A percentile compares a stretch with the other conserved stretches of the same genome.
phyloP scores from a whole-genome alignment of 2,797 vertebrate genomes.

The Microctenopoma steveboyesi region DNA sequence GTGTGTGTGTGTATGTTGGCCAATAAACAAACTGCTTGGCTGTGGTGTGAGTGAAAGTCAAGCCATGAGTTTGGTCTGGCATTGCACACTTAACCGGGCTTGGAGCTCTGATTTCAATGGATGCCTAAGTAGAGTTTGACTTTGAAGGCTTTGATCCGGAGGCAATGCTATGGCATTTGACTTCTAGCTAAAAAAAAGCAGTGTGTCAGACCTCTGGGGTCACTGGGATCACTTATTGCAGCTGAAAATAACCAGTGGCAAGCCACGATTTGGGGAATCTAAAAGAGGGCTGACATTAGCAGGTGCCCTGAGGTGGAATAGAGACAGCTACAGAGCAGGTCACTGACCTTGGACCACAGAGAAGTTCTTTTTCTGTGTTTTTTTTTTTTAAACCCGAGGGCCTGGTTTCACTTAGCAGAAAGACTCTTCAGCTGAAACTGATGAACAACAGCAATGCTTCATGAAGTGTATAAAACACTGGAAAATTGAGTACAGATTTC shows the following conservation, averaged over 20 bases:
- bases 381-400: conserved; percentile 74
- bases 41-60: conserved; percentile 72
- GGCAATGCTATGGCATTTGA: conserved; percentile 87
- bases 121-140: conserved; percentile 85
- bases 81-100: conserved; percentile 77
- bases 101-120: conserved; percentile 85
- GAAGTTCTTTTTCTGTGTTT: conserved; percentile 76
- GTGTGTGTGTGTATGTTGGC: conserved; percentile 26
- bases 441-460: conserved; percentile 56
- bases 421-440: conserved; percentile 66
- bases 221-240: conserved; percentile 84
- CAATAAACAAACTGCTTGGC: conserved; percentile 49
- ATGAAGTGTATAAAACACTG: conserved; percentile 31
- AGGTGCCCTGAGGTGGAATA: conserved; percentile 86
- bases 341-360: conserved; percentile 84
- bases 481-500: conserved; percentile 17
- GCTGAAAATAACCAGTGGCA: conserved; percentile 87
- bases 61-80: conserved; percentile 72
- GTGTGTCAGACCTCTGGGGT: conserved; percentile 83
- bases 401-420: conserved; percentile 78
- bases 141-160: conserved; percentile 86
- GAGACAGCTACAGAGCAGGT: conserved; percentile 85
- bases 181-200: conserved; percentile 82
- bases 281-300: conserved; percentile 80
- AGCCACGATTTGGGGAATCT: conserved; percentile 80